Base-by-base conservation (phyloP, 2,888 invertebrate genomes). In the Drosophila acutilabella region DNA sequence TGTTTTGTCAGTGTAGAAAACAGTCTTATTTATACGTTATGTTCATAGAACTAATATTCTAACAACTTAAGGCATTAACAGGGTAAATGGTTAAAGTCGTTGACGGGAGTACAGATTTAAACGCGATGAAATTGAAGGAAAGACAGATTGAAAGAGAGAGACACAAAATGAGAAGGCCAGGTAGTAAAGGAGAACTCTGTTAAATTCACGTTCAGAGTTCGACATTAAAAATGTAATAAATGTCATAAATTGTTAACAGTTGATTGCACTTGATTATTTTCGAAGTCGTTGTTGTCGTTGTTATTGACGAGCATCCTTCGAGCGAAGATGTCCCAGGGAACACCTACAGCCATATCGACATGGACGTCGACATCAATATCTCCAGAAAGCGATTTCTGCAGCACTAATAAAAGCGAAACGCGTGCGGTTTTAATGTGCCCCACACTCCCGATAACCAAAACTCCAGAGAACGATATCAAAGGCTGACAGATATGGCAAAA, bases 161-260 rank as follows among this genome's bases (percentile, higher is more conserved):
- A n/a, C 26, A 11, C 11, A 50, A 18, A 16, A n/a, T 20, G 36
- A 18, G 13, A 8, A 8, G 14, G 4, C 0, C 36, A 56, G 56
- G 45, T 45, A 20, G 54, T 20, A 20, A 56, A 23, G 20, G 13
- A 33, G 36, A 56, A 44, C 33, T 8, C 54, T 33, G 44, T 56
- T 14, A 56, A 44, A 44, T 26, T 3, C 23, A 42, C 48, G 50
- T 18, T 41, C 50, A 47, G 51, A 57, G 48, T 18, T 59, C 20
- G 61, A 64, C 72, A 78, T 77, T 68, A 74, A 80, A 79, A 81
- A 73, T 70, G 74, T 83, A 81, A 87, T 87, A 84, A 87, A 81
- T 78, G 80, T 85, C 80, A 75, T 81, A 85, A 82, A 87, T 85
- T 87, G 80, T 83, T 83, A 83, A 83, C 85, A 83, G 83, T 78